Evolutionary conservation across 2,888 invertebrate species (phyloP), one percentile per base, ranked within the genome.

Genomic region (Lysandra bellargus): DNA sequence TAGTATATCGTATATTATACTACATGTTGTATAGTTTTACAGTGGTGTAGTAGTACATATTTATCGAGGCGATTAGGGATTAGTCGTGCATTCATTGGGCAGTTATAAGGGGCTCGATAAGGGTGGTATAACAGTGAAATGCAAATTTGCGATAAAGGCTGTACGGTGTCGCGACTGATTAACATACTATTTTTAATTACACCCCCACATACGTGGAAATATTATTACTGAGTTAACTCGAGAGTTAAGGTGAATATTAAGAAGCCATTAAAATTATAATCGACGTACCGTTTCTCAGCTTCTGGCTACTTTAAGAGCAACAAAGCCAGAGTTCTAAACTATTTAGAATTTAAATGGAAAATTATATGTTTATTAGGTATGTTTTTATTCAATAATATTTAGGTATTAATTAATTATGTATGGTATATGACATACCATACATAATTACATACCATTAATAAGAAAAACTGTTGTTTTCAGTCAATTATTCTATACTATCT

Each of bases 111-210:
- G 79, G 78, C n/a, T 60, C 37, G 81, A 83, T 82, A 82, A 83
- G 81, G 79, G 79, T 60, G 80, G 82, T 83, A 83, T 44, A 7
- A 44, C 81, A 80, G 81, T 80, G 78, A 80, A 81, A 82, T 83
- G 82, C 82, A 82, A 83, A 83, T 82, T 40, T 53, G 78, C 82
- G 83, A 82, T 82, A 81, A 80, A 80, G 80, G 79, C 81, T 74
- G 80, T 79, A 74, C 80, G 79, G 81, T 81, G 81, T 80, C 80
- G 80, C 78, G 74, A 80, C 80, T 81, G 80, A 82, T 82, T 81
- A 82, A 83, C 80, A 83, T 83, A 81, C 81, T 81, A 83, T 81
- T 83, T 81, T 80, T 81, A 81, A 80, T 80, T 83, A 80, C 80
- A 81, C 40, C 75, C 75, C 4, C 49, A 69, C 73, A 30, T 37